Evolutionary conservation across 1,140 invertebrate genomes (phyloP).

Genomic region (Pararge aegeria): DNA sequence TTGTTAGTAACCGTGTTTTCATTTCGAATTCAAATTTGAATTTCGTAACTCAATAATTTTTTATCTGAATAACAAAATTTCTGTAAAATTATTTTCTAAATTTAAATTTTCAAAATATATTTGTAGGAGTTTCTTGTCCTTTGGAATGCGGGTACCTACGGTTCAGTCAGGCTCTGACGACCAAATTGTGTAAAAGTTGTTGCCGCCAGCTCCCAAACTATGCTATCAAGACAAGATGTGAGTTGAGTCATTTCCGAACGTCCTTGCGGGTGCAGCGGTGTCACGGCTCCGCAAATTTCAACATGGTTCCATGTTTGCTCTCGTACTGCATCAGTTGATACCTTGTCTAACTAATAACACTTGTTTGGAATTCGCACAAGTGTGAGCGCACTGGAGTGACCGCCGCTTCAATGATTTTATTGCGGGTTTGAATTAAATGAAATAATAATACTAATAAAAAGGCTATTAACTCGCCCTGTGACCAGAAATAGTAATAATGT

Average conservation of each 20-base stretch:
- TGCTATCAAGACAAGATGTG: slow-evolving; percentile 25
- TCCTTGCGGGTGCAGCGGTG: slow-evolving; percentile 37
- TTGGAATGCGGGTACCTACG: too few species aligned
- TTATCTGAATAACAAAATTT: too few species aligned
- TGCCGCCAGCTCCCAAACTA: not conserved
- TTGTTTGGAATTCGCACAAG: slow-evolving; percentile 1
- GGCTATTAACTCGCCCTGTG: too few species aligned
- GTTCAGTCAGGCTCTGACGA: too few species aligned
- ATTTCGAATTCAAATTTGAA: too few species aligned
- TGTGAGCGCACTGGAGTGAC: not conserved
- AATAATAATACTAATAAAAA: not conserved
- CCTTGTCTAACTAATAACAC: slow-evolving; percentile 17
- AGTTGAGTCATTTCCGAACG: slow-evolving; percentile 47
- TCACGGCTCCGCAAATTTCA: slow-evolving; percentile 1
- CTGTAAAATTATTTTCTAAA: too few species aligned
- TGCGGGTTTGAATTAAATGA: not conserved
- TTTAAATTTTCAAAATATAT: too few species aligned
- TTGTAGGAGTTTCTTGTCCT: too few species aligned
- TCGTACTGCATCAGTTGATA: slow-evolving; percentile 16
- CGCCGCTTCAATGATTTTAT: not conserved
- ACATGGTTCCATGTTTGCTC: slow-evolving; percentile 22
- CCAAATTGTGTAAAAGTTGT: not conserved
- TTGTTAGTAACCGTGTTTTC: too few species aligned
- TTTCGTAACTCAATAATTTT: too few species aligned
- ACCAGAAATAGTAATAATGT: too few species aligned